Evolutionary conservation across 2,113 vertebrate genomes (phyloP).

Genomic region (Chitala chitala): DNA sequence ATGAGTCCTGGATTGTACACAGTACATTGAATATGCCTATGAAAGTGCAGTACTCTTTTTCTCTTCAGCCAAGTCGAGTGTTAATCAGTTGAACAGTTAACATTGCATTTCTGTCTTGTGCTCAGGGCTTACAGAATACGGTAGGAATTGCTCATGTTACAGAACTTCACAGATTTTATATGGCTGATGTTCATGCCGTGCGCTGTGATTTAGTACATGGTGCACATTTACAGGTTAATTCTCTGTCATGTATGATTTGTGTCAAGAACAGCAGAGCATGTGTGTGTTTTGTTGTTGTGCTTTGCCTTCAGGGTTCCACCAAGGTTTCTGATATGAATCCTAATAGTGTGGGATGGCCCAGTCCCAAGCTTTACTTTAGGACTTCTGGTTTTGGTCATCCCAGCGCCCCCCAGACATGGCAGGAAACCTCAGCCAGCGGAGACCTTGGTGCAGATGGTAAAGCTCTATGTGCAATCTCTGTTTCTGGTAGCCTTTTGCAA

Average conservation of each 20-base stretch:
- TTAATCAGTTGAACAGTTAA: too few relatives aligned
- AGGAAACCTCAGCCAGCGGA: slow-evolving; percentile 53
- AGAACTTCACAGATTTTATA: neutral
- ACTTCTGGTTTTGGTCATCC: slow-evolving; percentile 59
- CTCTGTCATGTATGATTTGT: too few relatives aligned
- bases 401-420: slow-evolving; percentile 68
- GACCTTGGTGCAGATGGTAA: slow-evolving; percentile 65
- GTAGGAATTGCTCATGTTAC: too few relatives aligned
- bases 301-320: slow-evolving; percentile 65
- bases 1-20: too few relatives aligned
- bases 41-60: too few relatives aligned
- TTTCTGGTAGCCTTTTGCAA: too few relatives aligned
- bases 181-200: neutral
- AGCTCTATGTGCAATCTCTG: too few relatives aligned
- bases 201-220: neutral
- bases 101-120: too few relatives aligned
- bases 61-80: too few relatives aligned
- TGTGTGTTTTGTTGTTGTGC: neutral
- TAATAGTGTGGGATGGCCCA: slow-evolving; percentile 88
- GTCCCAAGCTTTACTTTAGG: slow-evolving; percentile 70
- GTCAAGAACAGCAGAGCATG: neutral
- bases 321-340: slow-evolving; percentile 83
- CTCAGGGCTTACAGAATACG: too few relatives aligned
- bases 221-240: neutral
- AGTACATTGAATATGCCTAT: too few relatives aligned